Base-by-base conservation (phyloP, 2,113 vertebrate species). In the Oncorhynchus clarkii region DNA sequence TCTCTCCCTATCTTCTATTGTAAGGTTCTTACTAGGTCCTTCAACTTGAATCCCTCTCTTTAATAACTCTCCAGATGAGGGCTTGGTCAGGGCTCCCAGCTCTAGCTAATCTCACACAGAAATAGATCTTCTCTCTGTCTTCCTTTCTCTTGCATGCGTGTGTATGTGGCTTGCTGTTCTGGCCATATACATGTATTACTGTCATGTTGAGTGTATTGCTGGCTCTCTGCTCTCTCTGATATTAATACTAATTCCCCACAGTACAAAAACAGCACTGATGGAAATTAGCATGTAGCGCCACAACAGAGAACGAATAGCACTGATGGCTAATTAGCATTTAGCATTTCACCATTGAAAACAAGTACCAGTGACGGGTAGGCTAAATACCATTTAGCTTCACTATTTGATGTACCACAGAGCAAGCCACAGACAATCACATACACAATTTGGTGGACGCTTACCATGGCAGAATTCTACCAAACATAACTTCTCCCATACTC, bases 41-140 rank as follows among this genome's bases (percentile, higher is more conserved):
- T 84, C 71, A 39, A 67, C 14, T 78, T 83, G 51, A 80, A 83
- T 71, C 80, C 73, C 82, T 75, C 78, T 76, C 67, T 31, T 82
- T 73, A 80, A 84, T 81, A 84, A 13, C 89, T 92, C 90, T 88
- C 86, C 84, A 91, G 88, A 91, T 90, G 89, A 85, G 79, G 81
- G 81, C 85, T 87, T 18, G 81, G 85, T 86, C 86, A 83, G 76
- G 81, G 85, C 77, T 86, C 86, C 80, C 73, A 45, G 80, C 82
- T 78, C 85, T 78, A 80, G 81, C 48, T 87, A 90, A 90, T 87
- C 87, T 83, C 54, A 24, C 81, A 81, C 79, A 78, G 83, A 89
- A 89, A 88, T 85, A 88, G 85, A 80, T 82, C 75, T 82, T 39
- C 51, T 68, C 59, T 14, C 20, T 60, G 71, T 48, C 60, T 26